phyloP scores from a whole-genome alignment of 2,888 invertebrate species.

The Eubasilissa splendida region DNA sequence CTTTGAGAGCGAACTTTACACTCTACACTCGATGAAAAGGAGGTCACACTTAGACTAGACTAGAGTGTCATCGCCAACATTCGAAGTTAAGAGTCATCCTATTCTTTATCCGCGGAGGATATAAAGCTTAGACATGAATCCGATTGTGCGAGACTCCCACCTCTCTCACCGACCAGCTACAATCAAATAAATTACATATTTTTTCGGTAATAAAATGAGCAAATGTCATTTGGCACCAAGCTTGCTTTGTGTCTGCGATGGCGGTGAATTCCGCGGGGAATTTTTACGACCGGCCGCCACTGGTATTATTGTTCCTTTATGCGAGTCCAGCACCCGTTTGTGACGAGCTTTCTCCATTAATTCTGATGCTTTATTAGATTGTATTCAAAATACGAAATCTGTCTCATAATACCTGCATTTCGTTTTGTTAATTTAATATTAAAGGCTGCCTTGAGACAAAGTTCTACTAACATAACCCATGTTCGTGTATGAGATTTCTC shows the following conservation, averaged over 20 bases:
- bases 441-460: no score
- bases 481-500: no score
- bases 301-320: not conserved
- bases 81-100: no score
- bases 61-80: no score
- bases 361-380: not conserved
- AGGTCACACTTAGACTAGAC: no score
- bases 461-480: no score
- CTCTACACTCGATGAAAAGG: no score
- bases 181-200: not conserved
- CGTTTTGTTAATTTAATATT: no score
- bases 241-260: not conserved
- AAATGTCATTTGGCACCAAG: constrained; percentile 1
- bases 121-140: not conserved
- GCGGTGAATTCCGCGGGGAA: not conserved
- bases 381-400: not conserved
- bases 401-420: no score
- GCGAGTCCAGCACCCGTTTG: not conserved
- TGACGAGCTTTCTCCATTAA: not conserved
- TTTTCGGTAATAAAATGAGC: constrained; percentile 5
- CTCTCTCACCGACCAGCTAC: not conserved
- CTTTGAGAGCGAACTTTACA: no score
- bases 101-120: no score
- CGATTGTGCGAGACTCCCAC: not conserved
- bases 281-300: constrained; percentile 4